Percentiles rank a stretch among this genome's conserved stretches.
Evolutionary conservation across 64 coral and sea anemone genomes (phyloP).

Genomic region (Dendrophyllia cribrosa): DNA sequence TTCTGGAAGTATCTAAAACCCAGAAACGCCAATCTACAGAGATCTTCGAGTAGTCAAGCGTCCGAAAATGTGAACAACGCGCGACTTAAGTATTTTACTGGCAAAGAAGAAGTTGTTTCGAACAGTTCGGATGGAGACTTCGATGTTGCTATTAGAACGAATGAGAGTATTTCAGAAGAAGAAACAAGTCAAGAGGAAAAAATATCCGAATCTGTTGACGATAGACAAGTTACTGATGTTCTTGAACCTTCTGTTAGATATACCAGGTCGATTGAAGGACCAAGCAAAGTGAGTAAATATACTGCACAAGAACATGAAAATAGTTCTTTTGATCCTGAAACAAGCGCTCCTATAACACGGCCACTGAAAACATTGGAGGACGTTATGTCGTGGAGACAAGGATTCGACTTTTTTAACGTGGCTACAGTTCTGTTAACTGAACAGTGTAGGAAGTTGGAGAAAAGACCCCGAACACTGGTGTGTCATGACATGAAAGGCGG

Average conservation of each 20-base stretch:
- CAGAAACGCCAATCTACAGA: background rate
- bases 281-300: background rate
- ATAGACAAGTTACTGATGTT: background rate
- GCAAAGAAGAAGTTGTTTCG: background rate
- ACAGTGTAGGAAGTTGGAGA: background rate
- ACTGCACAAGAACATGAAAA: background rate
- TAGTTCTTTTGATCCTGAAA: slow-evolving; percentile 47
- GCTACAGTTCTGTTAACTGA: slow-evolving; percentile 24
- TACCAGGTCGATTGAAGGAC: background rate
- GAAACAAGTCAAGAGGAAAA: background rate
- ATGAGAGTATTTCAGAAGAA: background rate
- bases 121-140: background rate
- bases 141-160: background rate
- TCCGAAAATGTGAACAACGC: background rate
- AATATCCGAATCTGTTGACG: background rate
- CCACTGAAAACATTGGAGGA: slow-evolving; percentile 77
- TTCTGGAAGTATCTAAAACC: slow-evolving; percentile 33
- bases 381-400: slow-evolving; percentile 55
- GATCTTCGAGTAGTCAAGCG: background rate
- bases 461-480: slow-evolving; percentile 64
- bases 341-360: slow-evolving; percentile 56
- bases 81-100: slow-evolving; percentile 33
- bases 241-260: background rate
- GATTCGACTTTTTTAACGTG: slow-evolving; percentile 82
- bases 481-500: slow-evolving; percentile 93